Base-by-base conservation (phyloP, 1,140 invertebrate species). In the Brachionus sp. region DNA sequence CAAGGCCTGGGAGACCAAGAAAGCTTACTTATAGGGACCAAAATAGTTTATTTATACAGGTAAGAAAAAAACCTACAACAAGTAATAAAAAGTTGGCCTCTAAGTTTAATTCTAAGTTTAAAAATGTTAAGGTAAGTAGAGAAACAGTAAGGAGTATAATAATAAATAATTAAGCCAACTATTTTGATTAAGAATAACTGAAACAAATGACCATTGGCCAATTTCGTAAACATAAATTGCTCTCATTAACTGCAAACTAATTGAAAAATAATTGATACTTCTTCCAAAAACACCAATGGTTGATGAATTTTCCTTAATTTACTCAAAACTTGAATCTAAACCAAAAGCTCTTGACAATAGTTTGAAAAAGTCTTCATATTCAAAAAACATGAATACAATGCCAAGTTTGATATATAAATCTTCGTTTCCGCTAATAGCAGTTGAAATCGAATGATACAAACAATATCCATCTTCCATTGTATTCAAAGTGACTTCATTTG, bases 371-470 rank as follows among this genome's bases (percentile, higher is more conserved):
- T 33, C 19, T 66, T 66, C 25, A 66, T 66, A 66, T 23, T 66
- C 62, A 29, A 66, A 35, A 33, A 1, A 66, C 19, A 66, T 66
- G 6, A 66, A 66, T 25, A 66, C 9, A 2, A 66, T 66, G 3
- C 62, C 29, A 33, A 68, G 64, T 33, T 68, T 68, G 3, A 68
- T 37, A 33, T 68, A 68, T 33, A 68, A 33, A 33, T 68, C 29
- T 37, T 68, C 64, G 0, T 68, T 68, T 0, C 64, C 64, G 13
- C 29, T 33, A 5, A 68, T 68, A 29, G 64, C 23, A 23, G 64
- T 68, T 68, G 64, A 68, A 29, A 68, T 35, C 23, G 64, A 23
- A 68, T 37, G 33, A 68, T 68, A 68, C 29, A 68, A 35, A 68
- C 19, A 68, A 68, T 68, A 29, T 33, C 64, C 64, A 35, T 68